These are phyloP conservation scores for Motacilla alba DNA, from an alignment of 2,113 vertebrate genomes.

Conservation along the genomic window DNA sequence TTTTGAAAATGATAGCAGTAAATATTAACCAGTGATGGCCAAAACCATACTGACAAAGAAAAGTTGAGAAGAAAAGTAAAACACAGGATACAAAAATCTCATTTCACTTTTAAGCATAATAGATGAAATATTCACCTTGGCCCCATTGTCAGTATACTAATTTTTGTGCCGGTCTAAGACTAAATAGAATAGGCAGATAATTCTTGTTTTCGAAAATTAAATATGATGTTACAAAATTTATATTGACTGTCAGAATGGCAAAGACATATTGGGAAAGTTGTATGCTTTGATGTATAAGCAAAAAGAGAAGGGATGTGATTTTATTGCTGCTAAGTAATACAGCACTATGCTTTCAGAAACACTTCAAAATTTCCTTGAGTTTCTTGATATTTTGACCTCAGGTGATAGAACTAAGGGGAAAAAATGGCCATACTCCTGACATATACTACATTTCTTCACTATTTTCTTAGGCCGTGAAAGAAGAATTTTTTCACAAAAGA, in stretches of 20 bases:
- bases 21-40: background rate
- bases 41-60: background rate
- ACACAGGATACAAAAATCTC: background rate
- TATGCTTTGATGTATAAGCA: background rate
- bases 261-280: background rate
- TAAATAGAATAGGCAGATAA: background rate
- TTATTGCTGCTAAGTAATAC: background rate
- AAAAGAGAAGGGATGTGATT: background rate
- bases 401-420: background rate
- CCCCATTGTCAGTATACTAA: too few relatives aligned
- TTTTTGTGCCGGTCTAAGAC: background rate
- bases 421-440: background rate
- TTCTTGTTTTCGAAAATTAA: background rate
- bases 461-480: background rate
- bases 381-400: background rate
- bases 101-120: background rate
- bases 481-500: background rate
- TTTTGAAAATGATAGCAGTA: background rate
- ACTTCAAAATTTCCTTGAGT: background rate
- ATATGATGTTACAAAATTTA: background rate
- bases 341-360: background rate
- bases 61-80: background rate
- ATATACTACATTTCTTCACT: background rate
- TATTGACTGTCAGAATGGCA: background rate
- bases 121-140: background rate